Percentiles rank a stretch among this genome's conserved stretches.
Evolutionary conservation across 2,888 invertebrate genomes (phyloP).

Genomic region (Gortyna flavago): DNA sequence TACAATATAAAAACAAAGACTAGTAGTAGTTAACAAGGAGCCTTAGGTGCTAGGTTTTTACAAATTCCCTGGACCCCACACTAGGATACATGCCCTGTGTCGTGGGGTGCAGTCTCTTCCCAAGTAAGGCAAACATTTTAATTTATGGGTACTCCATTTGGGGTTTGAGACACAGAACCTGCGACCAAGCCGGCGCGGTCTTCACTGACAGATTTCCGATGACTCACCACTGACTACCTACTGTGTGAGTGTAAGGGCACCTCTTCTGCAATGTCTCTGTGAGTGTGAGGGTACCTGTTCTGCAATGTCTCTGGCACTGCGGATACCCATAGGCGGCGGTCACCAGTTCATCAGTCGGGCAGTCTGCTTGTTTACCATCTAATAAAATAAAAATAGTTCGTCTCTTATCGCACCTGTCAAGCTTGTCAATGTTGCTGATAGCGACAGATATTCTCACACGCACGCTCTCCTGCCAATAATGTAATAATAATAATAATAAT

Average conservation of each 20-base stretch:
- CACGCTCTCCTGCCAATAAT: slow-evolving; percentile 12
- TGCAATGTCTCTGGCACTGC: background rate
- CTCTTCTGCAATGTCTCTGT: background rate
- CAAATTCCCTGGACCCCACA: no score
- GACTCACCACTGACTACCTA: background rate
- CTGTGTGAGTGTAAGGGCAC: background rate
- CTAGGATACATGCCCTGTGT: no score
- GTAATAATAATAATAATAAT: no score
- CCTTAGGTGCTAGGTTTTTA: no score
- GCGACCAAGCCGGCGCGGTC: background rate
- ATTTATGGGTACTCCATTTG: background rate
- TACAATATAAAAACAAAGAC: no score
- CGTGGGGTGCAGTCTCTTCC: no score
- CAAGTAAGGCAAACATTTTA: no score
- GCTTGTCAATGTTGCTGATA: slow-evolving; percentile 38
- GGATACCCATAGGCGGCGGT: background rate
- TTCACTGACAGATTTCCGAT: background rate
- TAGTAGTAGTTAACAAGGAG: no score
- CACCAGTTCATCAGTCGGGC: background rate
- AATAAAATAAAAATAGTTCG: slow-evolving; percentile 12
- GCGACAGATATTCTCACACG: slow-evolving; percentile 38
- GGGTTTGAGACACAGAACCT: background rate
- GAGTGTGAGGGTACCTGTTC: background rate
- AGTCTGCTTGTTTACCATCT: background rate
- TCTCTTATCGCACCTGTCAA: slow-evolving; percentile 42